phyloP scores from a whole-genome alignment of 2,888 invertebrate genomes.

The Bembecia ichneumoniformis region DNA sequence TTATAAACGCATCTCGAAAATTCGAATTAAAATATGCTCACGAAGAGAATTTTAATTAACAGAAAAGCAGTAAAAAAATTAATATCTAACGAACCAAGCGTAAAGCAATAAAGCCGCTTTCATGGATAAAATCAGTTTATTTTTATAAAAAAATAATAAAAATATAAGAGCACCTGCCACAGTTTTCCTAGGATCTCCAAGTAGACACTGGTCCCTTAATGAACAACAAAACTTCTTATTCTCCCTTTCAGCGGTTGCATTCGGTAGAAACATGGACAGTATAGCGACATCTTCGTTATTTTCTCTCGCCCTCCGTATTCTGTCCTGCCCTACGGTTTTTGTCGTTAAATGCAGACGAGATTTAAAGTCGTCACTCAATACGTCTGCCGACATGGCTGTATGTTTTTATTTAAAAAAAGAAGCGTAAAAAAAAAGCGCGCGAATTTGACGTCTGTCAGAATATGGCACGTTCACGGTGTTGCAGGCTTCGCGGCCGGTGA shows the following conservation, averaged over 20 bases:
- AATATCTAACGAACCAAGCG: no score
- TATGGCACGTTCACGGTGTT: conserved; percentile 20
- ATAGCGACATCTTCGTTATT: conserved; percentile 91
- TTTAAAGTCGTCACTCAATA: conserved; percentile 84
- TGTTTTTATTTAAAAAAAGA: conserved; percentile 5
- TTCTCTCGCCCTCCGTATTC: conserved; percentile 83
- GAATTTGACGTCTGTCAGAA: conserved; percentile 18
- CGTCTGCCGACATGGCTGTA: conserved; percentile 78
- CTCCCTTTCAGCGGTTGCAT: conserved; percentile 73
- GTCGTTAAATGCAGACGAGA: conserved; percentile 80
- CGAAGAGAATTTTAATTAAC: no score
- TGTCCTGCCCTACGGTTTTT: conserved; percentile 86
- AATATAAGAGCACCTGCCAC: conserved; percentile 77
- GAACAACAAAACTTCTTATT: conserved; percentile 85
- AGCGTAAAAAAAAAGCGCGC: conserved; percentile 24
- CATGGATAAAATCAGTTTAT: no score
- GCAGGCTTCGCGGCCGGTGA: conserved; percentile 62
- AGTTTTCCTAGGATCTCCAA: conserved; percentile 83
- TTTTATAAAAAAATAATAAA: conserved; percentile 5
- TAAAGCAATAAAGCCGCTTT: no score
- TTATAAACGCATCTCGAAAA: no score
- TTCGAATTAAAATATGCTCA: no score
- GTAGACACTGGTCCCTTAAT: conserved; percentile 79
- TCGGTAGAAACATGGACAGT: conserved; percentile 86
- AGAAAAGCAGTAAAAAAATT: no score